Percentiles rank a stretch among this genome's conserved stretches.
Evolutionary conservation across 1,140 invertebrate species (phyloP).

Genomic region (Neoseiulus cucumeris): DNA sequence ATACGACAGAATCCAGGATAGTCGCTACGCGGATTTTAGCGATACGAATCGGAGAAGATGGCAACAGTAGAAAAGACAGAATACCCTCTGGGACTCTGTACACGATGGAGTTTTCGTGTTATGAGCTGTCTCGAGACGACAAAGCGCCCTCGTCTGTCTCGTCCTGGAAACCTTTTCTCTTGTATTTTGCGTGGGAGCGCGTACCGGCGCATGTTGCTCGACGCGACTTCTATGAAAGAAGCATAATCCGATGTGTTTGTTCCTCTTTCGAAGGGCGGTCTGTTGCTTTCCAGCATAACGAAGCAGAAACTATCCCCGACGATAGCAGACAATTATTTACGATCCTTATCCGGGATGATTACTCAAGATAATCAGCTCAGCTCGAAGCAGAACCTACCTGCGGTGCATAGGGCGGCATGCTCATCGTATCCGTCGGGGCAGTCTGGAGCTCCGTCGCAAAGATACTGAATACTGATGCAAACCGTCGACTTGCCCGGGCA

Average conservation of each 20-base stretch:
- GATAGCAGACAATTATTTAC: background rate
- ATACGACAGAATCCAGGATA: too few species aligned
- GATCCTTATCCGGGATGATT: background rate
- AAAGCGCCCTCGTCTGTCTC: slow-evolving; percentile 6
- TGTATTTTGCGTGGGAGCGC: slow-evolving; percentile 2
- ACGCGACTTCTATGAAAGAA: too few species aligned
- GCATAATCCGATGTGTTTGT: too few species aligned
- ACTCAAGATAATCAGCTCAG: background rate
- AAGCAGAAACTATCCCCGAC: background rate
- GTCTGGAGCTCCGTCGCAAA: slow-evolving; percentile 66
- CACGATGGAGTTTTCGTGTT: too few species aligned
- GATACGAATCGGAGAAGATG: too few species aligned
- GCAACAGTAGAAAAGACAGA: too few species aligned
- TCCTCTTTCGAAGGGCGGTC: too few species aligned
- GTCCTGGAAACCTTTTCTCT: background rate
- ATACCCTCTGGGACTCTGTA: too few species aligned
- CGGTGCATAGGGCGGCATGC: slow-evolving; percentile 74
- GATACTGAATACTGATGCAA: slow-evolving; percentile 81
- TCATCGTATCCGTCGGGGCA: slow-evolving; percentile 75
- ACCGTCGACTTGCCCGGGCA: slow-evolving; percentile 65
- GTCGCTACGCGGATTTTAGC: too few species aligned
- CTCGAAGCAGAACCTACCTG: slow-evolving; percentile 41
- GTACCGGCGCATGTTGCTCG: too few species aligned
- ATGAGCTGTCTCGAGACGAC: too few species aligned
- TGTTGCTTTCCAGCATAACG: too few species aligned